phyloP scores from a whole-genome alignment of 2,113 vertebrate genomes.

The Zosterops hypoxanthus region DNA sequence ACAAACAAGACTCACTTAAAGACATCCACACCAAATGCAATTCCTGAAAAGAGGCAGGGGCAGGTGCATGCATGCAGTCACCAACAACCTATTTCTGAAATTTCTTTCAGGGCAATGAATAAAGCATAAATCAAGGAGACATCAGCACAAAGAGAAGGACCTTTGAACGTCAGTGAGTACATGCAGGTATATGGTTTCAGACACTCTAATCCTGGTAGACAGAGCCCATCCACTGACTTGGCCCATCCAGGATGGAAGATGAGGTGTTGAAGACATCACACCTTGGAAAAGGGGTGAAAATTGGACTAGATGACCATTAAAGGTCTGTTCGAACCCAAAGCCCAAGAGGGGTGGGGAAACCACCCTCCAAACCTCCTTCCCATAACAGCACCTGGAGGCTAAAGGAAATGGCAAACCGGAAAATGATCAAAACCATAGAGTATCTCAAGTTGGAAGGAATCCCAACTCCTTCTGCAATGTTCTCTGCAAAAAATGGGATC shows the following conservation, averaged over 20 bases:
- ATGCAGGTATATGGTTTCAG: neutral
- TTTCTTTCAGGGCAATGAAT: neutral
- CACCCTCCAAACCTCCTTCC: neutral
- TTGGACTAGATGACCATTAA: neutral
- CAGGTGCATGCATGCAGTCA: neutral
- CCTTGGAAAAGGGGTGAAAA: neutral
- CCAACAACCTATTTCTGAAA: neutral
- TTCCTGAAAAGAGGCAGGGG: conserved; percentile 42
- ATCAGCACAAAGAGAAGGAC: neutral
- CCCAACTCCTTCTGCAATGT: neutral
- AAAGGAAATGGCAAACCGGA: neutral
- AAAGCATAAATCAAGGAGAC: neutral
- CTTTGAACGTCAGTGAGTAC: neutral
- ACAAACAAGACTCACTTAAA: conserved; percentile 62
- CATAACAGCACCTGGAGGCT: neutral
- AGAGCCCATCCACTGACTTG: neutral
- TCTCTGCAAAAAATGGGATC: neutral
- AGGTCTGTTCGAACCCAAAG: neutral
- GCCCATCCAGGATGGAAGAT: neutral
- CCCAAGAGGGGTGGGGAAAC: neutral
- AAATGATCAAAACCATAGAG: neutral
- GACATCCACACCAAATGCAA: conserved; percentile 19
- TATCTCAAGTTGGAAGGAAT: neutral
- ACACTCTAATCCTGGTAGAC: neutral
- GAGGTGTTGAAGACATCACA: neutral